phyloP scores from a whole-genome alignment of 2,797 vertebrate genomes.

The Morelia viridis region DNA sequence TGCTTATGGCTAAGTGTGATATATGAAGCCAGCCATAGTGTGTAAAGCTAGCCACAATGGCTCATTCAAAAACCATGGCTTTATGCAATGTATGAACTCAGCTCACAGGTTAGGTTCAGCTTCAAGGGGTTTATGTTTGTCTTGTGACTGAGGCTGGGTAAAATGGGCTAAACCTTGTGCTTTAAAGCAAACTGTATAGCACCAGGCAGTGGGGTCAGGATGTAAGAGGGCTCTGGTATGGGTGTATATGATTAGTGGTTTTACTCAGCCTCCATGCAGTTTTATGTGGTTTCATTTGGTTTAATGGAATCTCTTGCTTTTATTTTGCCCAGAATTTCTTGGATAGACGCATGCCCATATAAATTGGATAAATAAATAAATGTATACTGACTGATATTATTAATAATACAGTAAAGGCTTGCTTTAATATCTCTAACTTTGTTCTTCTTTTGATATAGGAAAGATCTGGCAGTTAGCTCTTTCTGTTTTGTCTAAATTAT shows the following conservation, averaged over 20 bases:
- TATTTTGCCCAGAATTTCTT: not conserved
- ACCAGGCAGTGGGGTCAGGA: not conserved
- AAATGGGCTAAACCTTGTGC: not conserved
- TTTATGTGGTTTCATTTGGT: not conserved
- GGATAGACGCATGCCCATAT: not conserved
- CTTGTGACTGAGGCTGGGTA: not conserved
- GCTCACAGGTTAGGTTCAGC: not conserved
- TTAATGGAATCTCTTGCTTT: not conserved
- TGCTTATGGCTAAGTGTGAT: not conserved
- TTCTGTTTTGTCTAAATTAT: not conserved
- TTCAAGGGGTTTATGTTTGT: not conserved
- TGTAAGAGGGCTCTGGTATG: not conserved
- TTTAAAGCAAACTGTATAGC: not conserved
- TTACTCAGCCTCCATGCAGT: not conserved
- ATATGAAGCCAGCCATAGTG: not conserved
- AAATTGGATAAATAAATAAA: not conserved
- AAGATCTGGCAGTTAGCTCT: not conserved
- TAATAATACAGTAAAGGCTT: not conserved
- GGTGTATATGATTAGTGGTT: not conserved
- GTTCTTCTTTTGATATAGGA: not conserved
- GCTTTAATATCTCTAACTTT: not conserved
- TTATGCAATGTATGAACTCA: not conserved
- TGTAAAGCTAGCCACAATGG: not conserved
- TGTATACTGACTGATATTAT: not conserved
- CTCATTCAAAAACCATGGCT: not conserved